Conservation (phyloP, 2,113 vertebrate species). For the Eira barbara region DNA sequence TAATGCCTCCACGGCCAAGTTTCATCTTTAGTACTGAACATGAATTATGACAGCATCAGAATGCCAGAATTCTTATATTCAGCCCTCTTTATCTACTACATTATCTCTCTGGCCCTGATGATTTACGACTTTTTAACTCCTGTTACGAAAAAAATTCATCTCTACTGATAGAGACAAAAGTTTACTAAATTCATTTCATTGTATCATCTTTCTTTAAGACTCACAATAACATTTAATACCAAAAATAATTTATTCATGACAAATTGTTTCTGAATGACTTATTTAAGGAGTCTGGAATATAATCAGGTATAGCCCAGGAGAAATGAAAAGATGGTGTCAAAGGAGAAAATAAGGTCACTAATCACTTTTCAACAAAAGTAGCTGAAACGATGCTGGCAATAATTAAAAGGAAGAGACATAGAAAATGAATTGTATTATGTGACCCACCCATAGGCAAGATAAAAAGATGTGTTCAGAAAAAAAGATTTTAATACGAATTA, state of each 20-base stretch:
- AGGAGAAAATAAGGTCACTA: not conserved
- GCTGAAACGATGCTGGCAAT: not conserved
- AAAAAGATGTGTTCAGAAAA: not conserved
- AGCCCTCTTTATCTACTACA: not conserved
- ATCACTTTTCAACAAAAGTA: slow-evolving; percentile 20
- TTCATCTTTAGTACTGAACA: not conserved
- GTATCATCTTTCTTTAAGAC: not conserved
- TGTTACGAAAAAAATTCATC: not conserved
- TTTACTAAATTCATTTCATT: not conserved
- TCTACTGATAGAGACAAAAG: not conserved
- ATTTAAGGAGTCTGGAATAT: not conserved
- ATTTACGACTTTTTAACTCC: not conserved
- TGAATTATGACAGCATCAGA: not conserved
- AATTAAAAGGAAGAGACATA: slow-evolving; percentile 31
- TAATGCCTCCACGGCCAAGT: not conserved
- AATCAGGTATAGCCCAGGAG: not conserved
- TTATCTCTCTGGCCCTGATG: not conserved
- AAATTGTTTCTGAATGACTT: not conserved
- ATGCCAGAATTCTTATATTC: not conserved
- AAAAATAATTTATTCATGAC: not conserved
- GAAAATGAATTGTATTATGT: not conserved
- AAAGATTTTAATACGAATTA: not conserved
- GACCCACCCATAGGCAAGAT: not conserved
- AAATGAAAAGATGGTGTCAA: not conserved
- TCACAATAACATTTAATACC: not conserved